Percentiles rank a stretch among this genome's conserved stretches.
These are phyloP conservation scores for Drosophila pseudotakahashii DNA, from an alignment of 2,888 invertebrate species.

Conservation along the genomic window DNA sequence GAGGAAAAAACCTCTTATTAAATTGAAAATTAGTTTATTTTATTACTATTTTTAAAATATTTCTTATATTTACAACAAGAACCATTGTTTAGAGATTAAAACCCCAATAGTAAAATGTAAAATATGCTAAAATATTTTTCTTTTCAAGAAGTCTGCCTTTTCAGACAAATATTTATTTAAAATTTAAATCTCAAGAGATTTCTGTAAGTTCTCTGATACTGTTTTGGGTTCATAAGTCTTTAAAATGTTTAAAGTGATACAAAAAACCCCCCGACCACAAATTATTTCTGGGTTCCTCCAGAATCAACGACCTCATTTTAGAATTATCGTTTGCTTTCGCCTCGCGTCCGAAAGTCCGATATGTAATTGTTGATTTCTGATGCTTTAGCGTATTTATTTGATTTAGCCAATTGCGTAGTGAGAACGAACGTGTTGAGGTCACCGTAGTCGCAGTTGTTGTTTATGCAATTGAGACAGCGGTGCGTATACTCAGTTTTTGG, in stretches of 20 bases:
- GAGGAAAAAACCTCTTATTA: no score
- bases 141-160: no score
- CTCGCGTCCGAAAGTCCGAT: conserved; percentile 19
- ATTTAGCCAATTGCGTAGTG: conserved; percentile 35
- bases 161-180: neutral
- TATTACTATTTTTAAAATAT: no score
- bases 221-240: no score
- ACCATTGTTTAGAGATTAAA: no score
- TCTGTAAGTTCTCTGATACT: neutral
- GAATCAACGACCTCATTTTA: conserved; percentile 5
- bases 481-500: conserved; percentile 40
- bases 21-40: no score
- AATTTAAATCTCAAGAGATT: neutral
- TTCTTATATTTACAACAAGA: no score
- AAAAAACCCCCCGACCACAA: neutral
- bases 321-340: conserved; percentile 23
- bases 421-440: conserved; percentile 71
- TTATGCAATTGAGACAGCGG: conserved; percentile 30
- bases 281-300: conserved; percentile 4
- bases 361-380: conserved; percentile 34
- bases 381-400: conserved; percentile 23
- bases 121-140: no score
- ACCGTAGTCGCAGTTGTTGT: conserved; percentile 44
- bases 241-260: neutral
- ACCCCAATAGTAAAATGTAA: no score